A percentile compares a stretch with the other conserved stretches of the same genome.
Conservation (phyloP, 53 echinoderm and acorn worm species). For the Apostichopus leukothele region DNA sequence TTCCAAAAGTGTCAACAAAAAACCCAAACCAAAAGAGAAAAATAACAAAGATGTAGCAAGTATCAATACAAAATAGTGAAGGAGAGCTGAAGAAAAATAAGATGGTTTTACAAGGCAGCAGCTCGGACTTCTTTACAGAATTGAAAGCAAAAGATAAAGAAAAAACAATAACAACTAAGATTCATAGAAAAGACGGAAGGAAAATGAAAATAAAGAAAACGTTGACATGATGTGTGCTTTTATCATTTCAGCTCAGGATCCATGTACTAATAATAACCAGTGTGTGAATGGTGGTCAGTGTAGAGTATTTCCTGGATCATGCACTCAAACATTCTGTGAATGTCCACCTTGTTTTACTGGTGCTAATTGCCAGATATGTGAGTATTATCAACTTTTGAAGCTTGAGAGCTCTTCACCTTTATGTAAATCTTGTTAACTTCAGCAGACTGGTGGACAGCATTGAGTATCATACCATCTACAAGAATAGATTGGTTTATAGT, state of each 20-base stretch:
- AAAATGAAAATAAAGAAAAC: neutral
- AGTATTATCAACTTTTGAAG: neutral
- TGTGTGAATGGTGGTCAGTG: slow-evolving; percentile 84
- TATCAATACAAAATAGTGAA: neutral
- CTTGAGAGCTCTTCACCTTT: no score
- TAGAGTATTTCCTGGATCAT: neutral
- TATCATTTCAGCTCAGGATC: neutral
- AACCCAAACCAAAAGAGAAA: no score
- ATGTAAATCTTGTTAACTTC: no score
- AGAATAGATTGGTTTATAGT: no score
- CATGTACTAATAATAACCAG: slow-evolving; percentile 27
- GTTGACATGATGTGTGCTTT: neutral
- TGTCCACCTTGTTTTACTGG: slow-evolving; percentile 79
- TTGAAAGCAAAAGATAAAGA: neutral
- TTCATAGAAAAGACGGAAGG: neutral
- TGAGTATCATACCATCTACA: no score
- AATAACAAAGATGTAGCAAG: no score
- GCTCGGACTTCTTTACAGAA: neutral
- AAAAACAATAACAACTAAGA: no score
- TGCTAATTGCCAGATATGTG: slow-evolving; percentile 71
- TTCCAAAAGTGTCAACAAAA: neutral
- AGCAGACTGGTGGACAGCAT: no score
- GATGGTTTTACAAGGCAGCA: neutral
- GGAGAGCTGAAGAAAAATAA: neutral
- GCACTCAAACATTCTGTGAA: slow-evolving; percentile 62